Conservation (phyloP, 2,797 vertebrate species). For the Enteromius unitaeniatus region DNA sequence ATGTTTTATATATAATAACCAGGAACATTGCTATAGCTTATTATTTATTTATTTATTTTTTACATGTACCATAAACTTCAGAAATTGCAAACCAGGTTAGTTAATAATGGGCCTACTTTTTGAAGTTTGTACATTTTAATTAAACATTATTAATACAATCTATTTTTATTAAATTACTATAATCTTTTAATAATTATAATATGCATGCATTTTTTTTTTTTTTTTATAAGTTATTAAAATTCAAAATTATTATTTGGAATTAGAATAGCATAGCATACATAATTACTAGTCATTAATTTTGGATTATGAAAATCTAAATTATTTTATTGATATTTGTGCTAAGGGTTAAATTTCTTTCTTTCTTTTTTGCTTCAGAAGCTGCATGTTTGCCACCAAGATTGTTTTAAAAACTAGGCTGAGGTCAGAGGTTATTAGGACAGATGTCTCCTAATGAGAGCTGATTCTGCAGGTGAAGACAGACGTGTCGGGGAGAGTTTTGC, state of each 20-base stretch:
- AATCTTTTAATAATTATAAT: neutral
- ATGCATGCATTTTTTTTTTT: neutral
- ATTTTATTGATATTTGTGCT: neutral
- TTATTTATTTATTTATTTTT: neutral
- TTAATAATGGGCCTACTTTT: neutral
- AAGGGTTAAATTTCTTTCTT: neutral
- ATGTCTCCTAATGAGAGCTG: neutral
- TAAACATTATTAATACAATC: neutral
- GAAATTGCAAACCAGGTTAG: neutral
- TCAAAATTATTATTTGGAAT: neutral
- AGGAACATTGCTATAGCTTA: neutral
- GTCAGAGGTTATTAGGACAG: neutral
- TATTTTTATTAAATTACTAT: neutral
- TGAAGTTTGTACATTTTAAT: neutral
- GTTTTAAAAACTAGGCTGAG: neutral
- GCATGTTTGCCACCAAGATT: neutral
- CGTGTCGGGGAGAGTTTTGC: neutral
- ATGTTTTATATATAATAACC: neutral
- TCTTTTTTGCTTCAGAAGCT: neutral
- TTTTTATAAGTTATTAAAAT: neutral
- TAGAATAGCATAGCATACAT: neutral
- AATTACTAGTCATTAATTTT: neutral
- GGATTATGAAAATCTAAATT: neutral
- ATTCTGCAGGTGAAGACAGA: neutral
- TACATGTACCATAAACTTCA: neutral